Evolutionary conservation across 2,888 invertebrate species (phyloP).

Genomic region (Stomorhina lunata): DNA sequence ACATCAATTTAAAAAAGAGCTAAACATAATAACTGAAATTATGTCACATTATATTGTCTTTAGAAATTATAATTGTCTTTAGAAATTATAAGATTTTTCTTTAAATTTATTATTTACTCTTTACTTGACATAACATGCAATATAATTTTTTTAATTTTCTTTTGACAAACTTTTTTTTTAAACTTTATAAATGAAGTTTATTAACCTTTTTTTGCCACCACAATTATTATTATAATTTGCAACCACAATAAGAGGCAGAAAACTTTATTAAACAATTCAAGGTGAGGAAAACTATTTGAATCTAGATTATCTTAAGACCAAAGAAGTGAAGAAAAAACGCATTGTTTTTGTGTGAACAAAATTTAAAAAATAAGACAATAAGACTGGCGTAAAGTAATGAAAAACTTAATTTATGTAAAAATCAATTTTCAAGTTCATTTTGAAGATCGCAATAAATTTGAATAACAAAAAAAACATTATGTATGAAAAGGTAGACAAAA

Average conservation of each 20-base stretch:
- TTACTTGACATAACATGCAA: slow-evolving; percentile 38
- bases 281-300: slow-evolving; percentile 62
- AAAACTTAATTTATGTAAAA: slow-evolving; percentile 42
- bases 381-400: background rate
- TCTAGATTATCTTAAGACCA: slow-evolving; percentile 5
- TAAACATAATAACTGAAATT: background rate
- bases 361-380: background rate
- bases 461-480: slow-evolving; percentile 28
- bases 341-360: slow-evolving; percentile 35
- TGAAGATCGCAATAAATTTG: slow-evolving; percentile 44
- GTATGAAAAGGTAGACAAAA: slow-evolving; percentile 29
- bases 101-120: background rate
- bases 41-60: slow-evolving; percentile 21
- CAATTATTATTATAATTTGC: background rate
- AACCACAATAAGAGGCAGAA: background rate
- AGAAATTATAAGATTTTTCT: slow-evolving; percentile 39
- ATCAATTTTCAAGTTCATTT: slow-evolving; percentile 62
- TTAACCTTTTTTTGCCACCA: slow-evolving; percentile 48
- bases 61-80: slow-evolving; percentile 19
- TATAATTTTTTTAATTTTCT: slow-evolving; percentile 19
- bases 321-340: too few species aligned
- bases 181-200: slow-evolving; percentile 49
- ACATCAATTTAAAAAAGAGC: background rate
- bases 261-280: slow-evolving; percentile 54
- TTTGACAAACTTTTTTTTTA: slow-evolving; percentile 20